These are phyloP conservation scores for Atta colombica DNA, from an alignment of 1,140 invertebrate genomes.

Conservation along the genomic window DNA sequence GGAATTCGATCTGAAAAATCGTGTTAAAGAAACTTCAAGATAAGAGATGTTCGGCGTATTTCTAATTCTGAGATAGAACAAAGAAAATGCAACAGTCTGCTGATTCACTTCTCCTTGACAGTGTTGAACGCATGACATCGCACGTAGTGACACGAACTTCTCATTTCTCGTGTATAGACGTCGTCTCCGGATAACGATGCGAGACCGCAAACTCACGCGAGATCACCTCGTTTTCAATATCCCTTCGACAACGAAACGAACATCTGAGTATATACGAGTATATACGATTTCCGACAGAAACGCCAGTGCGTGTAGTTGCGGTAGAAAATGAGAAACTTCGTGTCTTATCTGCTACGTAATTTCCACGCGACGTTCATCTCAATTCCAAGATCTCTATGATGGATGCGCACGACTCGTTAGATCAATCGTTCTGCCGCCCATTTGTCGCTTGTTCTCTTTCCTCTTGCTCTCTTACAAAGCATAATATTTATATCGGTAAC, in stretches of 20 bases:
- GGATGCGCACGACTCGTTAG: slow-evolving; percentile 69
- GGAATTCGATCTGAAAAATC: not conserved
- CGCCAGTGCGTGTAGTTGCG: not conserved
- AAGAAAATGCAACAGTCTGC: slow-evolving; percentile 44
- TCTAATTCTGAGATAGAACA: not conserved
- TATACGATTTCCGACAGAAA: slow-evolving; percentile 8
- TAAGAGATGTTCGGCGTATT: not conserved
- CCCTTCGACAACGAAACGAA: not conserved
- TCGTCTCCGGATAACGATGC: not conserved
- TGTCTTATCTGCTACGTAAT: not conserved
- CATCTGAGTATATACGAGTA: not conserved
- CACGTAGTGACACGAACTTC: not conserved
- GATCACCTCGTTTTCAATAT: slow-evolving; percentile 38
- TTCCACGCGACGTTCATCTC: slow-evolving; percentile 37
- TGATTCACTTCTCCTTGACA: not conserved
- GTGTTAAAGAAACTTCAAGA: not conserved
- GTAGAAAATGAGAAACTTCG: slow-evolving; percentile 57
- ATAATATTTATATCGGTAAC: slow-evolving; percentile 74
- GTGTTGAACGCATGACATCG: not conserved
- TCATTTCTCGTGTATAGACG: not conserved
- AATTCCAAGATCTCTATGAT: slow-evolving; percentile 58
- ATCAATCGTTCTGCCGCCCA: slow-evolving; percentile 66
- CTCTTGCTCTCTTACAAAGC: not conserved
- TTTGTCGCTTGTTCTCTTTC: slow-evolving; percentile 16
- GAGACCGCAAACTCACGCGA: slow-evolving; percentile 32